These are phyloP conservation scores for Azorinus chamasolen DNA, from an alignment of 2,888 invertebrate species.

Conservation along the genomic window DNA sequence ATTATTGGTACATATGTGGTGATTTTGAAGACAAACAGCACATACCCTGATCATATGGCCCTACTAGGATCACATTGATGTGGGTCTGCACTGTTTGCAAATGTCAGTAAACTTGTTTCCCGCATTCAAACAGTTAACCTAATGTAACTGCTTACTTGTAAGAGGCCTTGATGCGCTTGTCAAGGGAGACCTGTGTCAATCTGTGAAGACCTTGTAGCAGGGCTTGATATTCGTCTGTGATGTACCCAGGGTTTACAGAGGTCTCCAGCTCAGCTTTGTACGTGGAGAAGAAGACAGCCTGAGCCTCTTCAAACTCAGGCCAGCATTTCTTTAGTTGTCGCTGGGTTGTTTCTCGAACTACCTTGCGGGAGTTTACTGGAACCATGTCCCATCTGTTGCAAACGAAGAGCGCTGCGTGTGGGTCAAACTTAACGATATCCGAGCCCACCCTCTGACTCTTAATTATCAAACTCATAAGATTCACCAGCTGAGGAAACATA, in stretches of 20 bases:
- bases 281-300: constrained; percentile 75
- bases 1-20: too few relatives aligned
- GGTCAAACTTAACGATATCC: constrained; percentile 69
- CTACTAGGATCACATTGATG: too few relatives aligned
- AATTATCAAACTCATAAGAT: constrained; percentile 74
- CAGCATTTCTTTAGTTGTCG: constrained; percentile 67
- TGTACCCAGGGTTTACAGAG: constrained; percentile 67
- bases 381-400: constrained; percentile 83
- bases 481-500: constrained; percentile 64
- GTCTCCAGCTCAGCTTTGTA: constrained; percentile 60
- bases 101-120: too few relatives aligned
- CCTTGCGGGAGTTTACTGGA: constrained; percentile 54
- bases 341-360: constrained; percentile 69
- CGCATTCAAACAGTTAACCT: too few relatives aligned
- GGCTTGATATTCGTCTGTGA: constrained; percentile 69
- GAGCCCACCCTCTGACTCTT: constrained; percentile 63
- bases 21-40: too few relatives aligned
- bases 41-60: too few relatives aligned
- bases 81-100: not conserved
- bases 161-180: constrained; percentile 69
- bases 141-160: constrained; percentile 72
- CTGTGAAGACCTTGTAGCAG: constrained; percentile 74
- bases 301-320: constrained; percentile 71
- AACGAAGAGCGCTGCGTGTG: constrained; percentile 80
- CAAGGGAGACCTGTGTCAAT: constrained; percentile 68